Evolutionary conservation across 2,797 vertebrate genomes (phyloP), one percentile per base, ranked within the genome.

Genomic region (Sebastes flavidus): DNA sequence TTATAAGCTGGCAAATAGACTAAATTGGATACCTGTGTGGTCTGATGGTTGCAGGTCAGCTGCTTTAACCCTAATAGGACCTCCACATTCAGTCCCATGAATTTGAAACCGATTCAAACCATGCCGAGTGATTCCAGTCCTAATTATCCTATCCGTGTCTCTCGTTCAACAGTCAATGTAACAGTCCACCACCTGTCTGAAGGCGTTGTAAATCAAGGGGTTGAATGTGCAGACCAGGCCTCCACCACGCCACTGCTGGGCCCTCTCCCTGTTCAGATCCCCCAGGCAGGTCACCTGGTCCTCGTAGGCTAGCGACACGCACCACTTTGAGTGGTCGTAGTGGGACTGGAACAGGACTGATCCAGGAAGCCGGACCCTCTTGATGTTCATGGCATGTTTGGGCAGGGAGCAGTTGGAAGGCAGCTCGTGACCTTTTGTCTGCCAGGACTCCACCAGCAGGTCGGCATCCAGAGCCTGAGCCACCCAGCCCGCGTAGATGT

Each of bases 251-350:
- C 92, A 96, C 42, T 94, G 90, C 80, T 99, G 97, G 27, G 92
- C 66, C 0, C 72, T 90, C 80, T 95, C 94, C 27, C 97, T 95
- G 88, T 98, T 99, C 87, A 99, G 87, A 73, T 99, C 98, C 75
- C 97, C 98, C 10, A 99, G 90, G 75, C 98, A 99, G 16, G 94
- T 95, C 96, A 97, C 96, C 73, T 70, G 94, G 80, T 95, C 91
- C 89, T 92, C 56, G 2, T 75, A 63, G 6, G n/a, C 12, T 65
- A 0, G 65, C 1, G 98, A 97, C 88, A 98, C 95, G 29, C 97
- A 97, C 98, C 98, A 99, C 92, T 99, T 99, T 42, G 97, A 97
- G 87, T 99, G 98, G 91, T 99, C 98, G 0, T 95, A 49, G 66
- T 88, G 61, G 29, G 97, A 98, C 63, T 63, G 72, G 80, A 99